phyloP scores from a whole-genome alignment of 2,113 vertebrate genomes.

The Eira barbara region DNA sequence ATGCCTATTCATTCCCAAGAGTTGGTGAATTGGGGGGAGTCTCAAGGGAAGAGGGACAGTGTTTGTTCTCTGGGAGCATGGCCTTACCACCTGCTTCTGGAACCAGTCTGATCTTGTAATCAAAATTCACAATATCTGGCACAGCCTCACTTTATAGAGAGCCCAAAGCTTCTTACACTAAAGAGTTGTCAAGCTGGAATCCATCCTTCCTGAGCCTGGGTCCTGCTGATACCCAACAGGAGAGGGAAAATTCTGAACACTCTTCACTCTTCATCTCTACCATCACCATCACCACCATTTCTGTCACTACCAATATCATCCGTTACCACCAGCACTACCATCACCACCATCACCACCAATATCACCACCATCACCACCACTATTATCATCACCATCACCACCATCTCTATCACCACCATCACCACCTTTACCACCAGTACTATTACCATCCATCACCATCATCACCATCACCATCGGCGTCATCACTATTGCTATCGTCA shows the following conservation, averaged over 20 bases:
- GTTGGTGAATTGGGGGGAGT: not conserved
- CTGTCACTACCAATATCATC: not conserved
- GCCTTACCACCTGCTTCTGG: not conserved
- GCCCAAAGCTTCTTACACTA: not conserved
- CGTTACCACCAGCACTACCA: rapidly evolving
- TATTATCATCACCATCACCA: rapidly evolving
- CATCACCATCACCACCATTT: not conserved
- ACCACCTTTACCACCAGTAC: rapidly evolving
- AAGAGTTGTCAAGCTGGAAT: not conserved
- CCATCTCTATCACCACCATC: not conserved
- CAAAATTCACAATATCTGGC: not conserved
- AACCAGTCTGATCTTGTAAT: not conserved
- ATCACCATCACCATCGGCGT: not conserved
- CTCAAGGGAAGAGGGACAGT: not conserved
- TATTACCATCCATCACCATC: not conserved
- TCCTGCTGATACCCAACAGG: not conserved
- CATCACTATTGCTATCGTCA: rapidly evolving
- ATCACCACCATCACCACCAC: not conserved
- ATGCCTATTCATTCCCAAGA: not conserved
- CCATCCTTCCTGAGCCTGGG: not conserved
- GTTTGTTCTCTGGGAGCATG: not conserved
- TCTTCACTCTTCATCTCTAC: not conserved
- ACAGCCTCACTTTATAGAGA: not conserved
- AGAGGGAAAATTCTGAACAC: not conserved
- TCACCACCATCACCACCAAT: rapidly evolving